Base-by-base conservation (phyloP, 2,888 invertebrate species). In the Cheilosia soror region DNA sequence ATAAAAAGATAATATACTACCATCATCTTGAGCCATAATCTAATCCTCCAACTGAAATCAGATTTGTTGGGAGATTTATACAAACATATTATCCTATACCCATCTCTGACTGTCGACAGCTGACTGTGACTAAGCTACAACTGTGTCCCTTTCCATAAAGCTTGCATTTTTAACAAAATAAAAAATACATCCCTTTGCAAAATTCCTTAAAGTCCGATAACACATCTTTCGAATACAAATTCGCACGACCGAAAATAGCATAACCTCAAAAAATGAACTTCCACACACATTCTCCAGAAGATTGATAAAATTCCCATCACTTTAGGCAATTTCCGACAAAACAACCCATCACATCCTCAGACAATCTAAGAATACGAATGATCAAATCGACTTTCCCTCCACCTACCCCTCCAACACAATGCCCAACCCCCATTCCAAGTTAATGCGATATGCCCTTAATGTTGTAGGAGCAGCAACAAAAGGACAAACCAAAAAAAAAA, bases 281-380 rank as follows among this genome's bases (percentile, higher is more conserved):
- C 40, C 47, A 44, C 62, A 47, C 31, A 44, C 63, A 69, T 44
- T 47, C 62, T 7, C 42, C n/a, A 1, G 6, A 29, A 65, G 58
- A 40, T 71, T 65, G 76, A 78, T 60, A 58, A 62, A 62, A 73
- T 62, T 78, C 68, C 55, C 66, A 78, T 83, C 66, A 78, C 66
- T 78, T 73, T 68, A 53, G 78, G 66, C 57, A 83, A 83, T 83
- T 83, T 73, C 78, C 82, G 68, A 68, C 66, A 77, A 68, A 66
- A 72, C 55, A 77, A 77, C 66, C 42, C 20, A 49, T 25, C 49
- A 49, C 72, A 78, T 72, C 55, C 53, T 42, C 33, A 40, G 33
- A 66, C 72, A 77, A 78, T 83, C 60, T 68, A 29, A 29, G 72
- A 78, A 83, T 63, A 31, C 42, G 40, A 78, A 66, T 78, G 53